phyloP scores from a whole-genome alignment of 2,888 invertebrate genomes.

The Tipula lateralis region DNA sequence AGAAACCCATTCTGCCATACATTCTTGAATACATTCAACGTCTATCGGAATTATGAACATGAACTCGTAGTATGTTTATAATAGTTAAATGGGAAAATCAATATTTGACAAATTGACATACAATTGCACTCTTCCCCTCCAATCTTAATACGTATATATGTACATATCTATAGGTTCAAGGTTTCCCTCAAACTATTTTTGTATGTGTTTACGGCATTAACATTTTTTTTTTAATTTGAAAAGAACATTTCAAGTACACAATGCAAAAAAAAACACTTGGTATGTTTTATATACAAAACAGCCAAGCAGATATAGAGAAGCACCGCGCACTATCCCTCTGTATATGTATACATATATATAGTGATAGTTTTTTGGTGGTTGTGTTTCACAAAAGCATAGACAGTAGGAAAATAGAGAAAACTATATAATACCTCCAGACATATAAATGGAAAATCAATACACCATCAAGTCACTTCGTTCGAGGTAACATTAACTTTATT shows the following conservation, averaged over 20 bases:
- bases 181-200: not conserved
- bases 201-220: not conserved
- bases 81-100: not conserved
- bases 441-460: not conserved
- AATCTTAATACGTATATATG: not conserved
- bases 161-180: not conserved
- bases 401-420: not conserved
- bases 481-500: not conserved
- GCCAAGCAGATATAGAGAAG: not conserved
- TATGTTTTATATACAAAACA: not conserved
- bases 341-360: not conserved
- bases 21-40: not conserved
- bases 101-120: not conserved
- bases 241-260: not conserved
- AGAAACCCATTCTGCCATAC: not conserved
- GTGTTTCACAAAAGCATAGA: not conserved
- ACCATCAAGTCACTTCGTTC: not conserved
- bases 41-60: not conserved
- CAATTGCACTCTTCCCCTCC: not conserved
- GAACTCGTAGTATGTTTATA: not conserved
- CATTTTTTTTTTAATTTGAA: not conserved
- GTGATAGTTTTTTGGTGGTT: not conserved
- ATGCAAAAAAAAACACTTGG: not conserved
- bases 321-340: not conserved
- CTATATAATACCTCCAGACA: constrained; percentile 13